Conservation (phyloP, 2,113 vertebrate species). For the Leucosticte australis region DNA sequence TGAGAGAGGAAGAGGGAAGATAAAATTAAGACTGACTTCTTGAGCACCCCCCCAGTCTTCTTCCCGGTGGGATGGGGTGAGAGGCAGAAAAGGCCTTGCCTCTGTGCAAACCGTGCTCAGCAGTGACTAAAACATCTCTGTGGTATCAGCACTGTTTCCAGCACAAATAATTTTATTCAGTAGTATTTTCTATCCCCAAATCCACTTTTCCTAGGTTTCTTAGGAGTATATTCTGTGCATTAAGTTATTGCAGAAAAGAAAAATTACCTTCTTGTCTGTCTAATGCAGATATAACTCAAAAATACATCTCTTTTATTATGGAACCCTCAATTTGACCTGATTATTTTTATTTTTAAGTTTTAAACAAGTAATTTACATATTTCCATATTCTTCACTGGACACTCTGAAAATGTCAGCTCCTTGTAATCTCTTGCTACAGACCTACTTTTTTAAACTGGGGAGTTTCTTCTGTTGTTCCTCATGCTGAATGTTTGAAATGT, state of each 20-base stretch:
- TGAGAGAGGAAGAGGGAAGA: not conserved
- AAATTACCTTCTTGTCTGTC: not conserved
- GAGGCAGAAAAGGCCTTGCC: not conserved
- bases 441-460: not conserved
- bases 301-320: not conserved
- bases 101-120: not conserved
- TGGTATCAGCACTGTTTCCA: not conserved
- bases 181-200: not conserved
- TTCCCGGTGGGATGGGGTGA: not conserved
- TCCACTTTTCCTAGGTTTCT: not conserved
- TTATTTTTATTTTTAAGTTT: not conserved
- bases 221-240: not conserved
- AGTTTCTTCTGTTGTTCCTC: not conserved
- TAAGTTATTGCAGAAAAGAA: not conserved
- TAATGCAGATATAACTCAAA: not conserved
- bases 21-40: not conserved
- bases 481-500: not conserved
- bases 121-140: not conserved
- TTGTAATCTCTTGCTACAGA: not conserved
- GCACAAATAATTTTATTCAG: not conserved
- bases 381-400: not conserved
- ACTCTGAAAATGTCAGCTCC: not conserved
- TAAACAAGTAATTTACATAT: not conserved
- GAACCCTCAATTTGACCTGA: not conserved
- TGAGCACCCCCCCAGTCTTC: accelerated